Percentiles rank a stretch among this genome's conserved stretches.
Conservation (phyloP, 2,113 vertebrate species). For the Osmerus mordax region DNA sequence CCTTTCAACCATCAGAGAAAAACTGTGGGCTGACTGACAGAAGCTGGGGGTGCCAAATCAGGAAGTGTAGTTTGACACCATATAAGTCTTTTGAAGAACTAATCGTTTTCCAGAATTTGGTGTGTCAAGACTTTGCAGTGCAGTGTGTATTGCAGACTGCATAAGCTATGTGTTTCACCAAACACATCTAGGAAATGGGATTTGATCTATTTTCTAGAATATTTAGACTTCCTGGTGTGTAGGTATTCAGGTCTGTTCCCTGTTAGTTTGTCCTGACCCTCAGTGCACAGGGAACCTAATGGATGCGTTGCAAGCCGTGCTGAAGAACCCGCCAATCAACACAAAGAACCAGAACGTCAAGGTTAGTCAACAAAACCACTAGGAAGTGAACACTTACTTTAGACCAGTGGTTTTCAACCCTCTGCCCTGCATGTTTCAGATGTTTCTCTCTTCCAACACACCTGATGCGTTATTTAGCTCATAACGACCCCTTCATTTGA, state of each 20-base stretch:
- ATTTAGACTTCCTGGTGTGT: background rate
- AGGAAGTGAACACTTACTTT: background rate
- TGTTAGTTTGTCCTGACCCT: conserved; percentile 72
- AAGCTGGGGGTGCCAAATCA: background rate
- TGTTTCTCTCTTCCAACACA: no score
- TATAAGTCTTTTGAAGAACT: conserved; percentile 22
- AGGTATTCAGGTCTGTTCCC: background rate
- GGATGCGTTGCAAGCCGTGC: conserved; percentile 90
- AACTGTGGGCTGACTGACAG: background rate
- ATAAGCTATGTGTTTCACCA: no score
- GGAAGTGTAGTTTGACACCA: conserved; percentile 28
- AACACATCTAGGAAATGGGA: no score
- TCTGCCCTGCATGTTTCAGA: no score
- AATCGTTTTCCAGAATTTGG: no score
- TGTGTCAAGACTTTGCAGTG: no score
- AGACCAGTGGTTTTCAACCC: background rate
- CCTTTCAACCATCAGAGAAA: no score
- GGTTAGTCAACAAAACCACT: conserved; percentile 64
- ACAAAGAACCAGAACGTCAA: conserved; percentile 96
- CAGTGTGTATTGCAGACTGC: no score
- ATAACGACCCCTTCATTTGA: no score
- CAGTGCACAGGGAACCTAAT: conserved; percentile 87
- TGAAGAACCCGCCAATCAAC: conserved; percentile 98
- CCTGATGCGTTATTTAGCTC: no score
- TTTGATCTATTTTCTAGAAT: no score